Percentiles rank a stretch among this genome's conserved stretches.
Conservation (phyloP, 2,888 invertebrate species). For the Dynastes tityus region DNA sequence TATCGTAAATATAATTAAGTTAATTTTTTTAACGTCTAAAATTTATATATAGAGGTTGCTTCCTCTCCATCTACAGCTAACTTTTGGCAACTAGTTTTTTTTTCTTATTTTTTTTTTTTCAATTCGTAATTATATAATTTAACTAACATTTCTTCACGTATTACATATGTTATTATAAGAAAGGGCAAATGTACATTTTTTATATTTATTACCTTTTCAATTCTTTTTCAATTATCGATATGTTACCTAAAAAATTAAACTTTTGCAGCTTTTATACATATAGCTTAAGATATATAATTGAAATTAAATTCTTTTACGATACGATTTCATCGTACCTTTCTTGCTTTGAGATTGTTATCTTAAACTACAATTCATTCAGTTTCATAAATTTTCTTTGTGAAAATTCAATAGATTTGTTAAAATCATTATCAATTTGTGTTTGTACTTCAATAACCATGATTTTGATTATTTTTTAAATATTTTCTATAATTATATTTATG, state of each 20-base stretch:
- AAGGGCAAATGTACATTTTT: slow-evolving; percentile 30
- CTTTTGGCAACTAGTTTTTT: slow-evolving; percentile 24
- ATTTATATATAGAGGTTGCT: slow-evolving; percentile 1
- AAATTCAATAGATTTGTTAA: not conserved
- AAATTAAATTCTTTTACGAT: too few species aligned
- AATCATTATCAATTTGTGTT: not conserved
- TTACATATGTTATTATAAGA: slow-evolving; percentile 27
- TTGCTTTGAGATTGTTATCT: not conserved
- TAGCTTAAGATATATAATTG: not conserved
- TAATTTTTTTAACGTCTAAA: slow-evolving; percentile 11
- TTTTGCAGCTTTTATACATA: not conserved
- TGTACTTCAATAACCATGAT: not conserved
- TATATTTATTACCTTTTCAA: not conserved
- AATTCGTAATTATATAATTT: slow-evolving; percentile 24
- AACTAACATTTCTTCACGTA: slow-evolving; percentile 11
- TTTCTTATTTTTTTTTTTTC: not conserved
- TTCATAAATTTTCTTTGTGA: too few species aligned
- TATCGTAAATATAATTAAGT: slow-evolving; percentile 25
- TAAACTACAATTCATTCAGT: not conserved
- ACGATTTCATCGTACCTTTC: not conserved
- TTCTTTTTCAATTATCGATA: slow-evolving; percentile 19
- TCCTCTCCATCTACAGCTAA: slow-evolving; percentile 18
- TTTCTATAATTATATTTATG: not conserved
- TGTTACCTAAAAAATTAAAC: slow-evolving; percentile 28
- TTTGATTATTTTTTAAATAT: not conserved